Conservation (phyloP, 1,140 invertebrate species). For the Thaumetopoea pityocampa region DNA sequence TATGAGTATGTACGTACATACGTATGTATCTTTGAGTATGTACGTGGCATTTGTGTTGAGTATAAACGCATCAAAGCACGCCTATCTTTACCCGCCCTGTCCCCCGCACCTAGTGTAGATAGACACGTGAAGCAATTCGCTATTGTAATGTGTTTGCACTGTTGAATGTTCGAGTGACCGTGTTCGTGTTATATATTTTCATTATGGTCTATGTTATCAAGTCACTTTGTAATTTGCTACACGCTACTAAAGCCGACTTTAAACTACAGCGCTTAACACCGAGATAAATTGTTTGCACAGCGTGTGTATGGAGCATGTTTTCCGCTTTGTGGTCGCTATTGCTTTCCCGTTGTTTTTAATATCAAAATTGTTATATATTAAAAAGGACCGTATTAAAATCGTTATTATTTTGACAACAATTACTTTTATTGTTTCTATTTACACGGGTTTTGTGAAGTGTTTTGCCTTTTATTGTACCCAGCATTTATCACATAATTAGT, state of each 20-base stretch:
- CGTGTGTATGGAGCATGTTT: slow-evolving; percentile 25
- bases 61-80: no score
- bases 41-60: no score
- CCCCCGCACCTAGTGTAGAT: slow-evolving; percentile 49
- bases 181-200: slow-evolving; percentile 1
- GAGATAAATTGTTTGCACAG: slow-evolving; percentile 11
- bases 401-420: no score
- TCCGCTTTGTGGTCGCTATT: slow-evolving; percentile 48
- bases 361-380: slow-evolving; percentile 26
- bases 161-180: slow-evolving; percentile 15
- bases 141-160: slow-evolving; percentile 20
- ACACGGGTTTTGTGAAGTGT: slow-evolving; percentile 42
- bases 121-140: slow-evolving; percentile 13
- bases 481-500: slow-evolving; percentile 36
- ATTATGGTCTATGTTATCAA: neutral
- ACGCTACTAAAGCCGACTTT: neutral
- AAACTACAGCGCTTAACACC: slow-evolving; percentile 6
- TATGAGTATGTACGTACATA: no score
- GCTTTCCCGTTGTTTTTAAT: slow-evolving; percentile 43
- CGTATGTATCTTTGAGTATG: no score
- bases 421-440: slow-evolving; percentile 14
- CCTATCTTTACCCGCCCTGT: slow-evolving; percentile 43
- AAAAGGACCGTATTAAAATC: no score
- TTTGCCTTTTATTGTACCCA: slow-evolving; percentile 40
- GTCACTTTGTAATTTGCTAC: slow-evolving; percentile 1